Conservation (phyloP, 1,140 invertebrate species). For the Nasonia vitripennis region DNA sequence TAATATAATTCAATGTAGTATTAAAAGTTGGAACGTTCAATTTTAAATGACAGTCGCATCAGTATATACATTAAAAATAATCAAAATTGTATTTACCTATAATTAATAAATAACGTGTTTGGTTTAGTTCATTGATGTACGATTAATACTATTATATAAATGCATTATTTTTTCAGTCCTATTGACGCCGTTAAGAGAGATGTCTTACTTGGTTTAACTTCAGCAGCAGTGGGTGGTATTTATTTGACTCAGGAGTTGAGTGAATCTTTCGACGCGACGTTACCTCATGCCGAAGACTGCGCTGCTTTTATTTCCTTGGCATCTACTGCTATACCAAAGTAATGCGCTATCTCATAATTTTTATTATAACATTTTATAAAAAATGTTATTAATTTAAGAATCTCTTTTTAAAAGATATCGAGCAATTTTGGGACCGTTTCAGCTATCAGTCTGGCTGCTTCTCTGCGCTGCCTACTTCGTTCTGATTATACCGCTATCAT, state of each 20-base stretch:
- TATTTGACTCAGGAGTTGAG: slow-evolving; percentile 78
- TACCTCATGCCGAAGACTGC: slow-evolving; percentile 82
- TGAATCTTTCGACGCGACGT: slow-evolving; percentile 76
- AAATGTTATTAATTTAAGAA: no score
- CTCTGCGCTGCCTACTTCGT: slow-evolving; percentile 82
- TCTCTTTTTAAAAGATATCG: slow-evolving; percentile 78
- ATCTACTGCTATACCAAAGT: slow-evolving; percentile 84
- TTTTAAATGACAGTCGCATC: no score
- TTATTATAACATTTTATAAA: not conserved
- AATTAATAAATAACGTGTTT: slow-evolving; percentile 19
- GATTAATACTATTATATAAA: no score
- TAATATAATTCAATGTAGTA: no score
- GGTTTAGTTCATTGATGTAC: not conserved
- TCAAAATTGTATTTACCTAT: no score
- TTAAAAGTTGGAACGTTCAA: no score
- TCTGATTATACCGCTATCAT: slow-evolving; percentile 82
- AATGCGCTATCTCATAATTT: slow-evolving; percentile 42
- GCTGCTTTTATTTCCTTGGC: slow-evolving; percentile 83
- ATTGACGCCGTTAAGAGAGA: slow-evolving; percentile 77
- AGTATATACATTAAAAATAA: no score
- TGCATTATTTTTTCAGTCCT: slow-evolving; percentile 67
- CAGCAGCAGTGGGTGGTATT: slow-evolving; percentile 81
- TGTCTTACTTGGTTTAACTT: slow-evolving; percentile 72
- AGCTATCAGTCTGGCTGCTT: slow-evolving; percentile 84
- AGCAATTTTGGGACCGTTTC: slow-evolving; percentile 87